Conservation (phyloP, 2,888 invertebrate species). For the Chloromyia formosa region DNA sequence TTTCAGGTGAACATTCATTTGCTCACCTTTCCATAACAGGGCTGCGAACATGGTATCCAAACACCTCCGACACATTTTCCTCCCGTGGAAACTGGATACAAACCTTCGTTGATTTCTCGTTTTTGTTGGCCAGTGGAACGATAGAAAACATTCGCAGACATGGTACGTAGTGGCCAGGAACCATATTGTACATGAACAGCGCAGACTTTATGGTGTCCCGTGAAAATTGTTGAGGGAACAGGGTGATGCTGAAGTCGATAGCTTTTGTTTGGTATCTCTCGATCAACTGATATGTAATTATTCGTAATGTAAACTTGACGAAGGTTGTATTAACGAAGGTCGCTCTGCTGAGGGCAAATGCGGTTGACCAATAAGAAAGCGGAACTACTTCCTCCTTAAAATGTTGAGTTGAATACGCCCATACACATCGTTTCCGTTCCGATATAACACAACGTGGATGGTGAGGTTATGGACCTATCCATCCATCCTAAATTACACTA, state of each 20-base stretch:
- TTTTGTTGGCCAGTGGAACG: neutral
- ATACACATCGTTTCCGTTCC: too few relatives aligned
- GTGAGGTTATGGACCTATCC: too few relatives aligned
- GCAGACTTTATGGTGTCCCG: neutral
- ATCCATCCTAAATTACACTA: too few relatives aligned
- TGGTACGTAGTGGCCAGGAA: constrained; percentile 25
- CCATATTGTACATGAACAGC: constrained; percentile 13
- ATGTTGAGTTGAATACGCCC: too few relatives aligned
- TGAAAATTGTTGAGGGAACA: neutral
- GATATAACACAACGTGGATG: too few relatives aligned
- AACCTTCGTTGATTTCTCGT: neutral
- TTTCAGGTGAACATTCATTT: constrained; percentile 50
- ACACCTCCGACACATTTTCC: constrained; percentile 45
- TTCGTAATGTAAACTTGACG: too few relatives aligned
- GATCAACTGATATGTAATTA: too few relatives aligned
- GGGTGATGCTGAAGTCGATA: constrained; percentile 2
- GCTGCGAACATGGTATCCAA: constrained; percentile 48
- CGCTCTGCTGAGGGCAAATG: too few relatives aligned
- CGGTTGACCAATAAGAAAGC: too few relatives aligned
- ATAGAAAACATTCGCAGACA: constrained; percentile 17
- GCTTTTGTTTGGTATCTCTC: too few relatives aligned
- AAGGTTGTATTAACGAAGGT: too few relatives aligned
- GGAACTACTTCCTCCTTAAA: too few relatives aligned
- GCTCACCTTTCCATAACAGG: constrained; percentile 50
- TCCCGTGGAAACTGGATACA: constrained; percentile 25